Percentiles rank a stretch among this genome's conserved stretches.
These are phyloP conservation scores for Plestiodon gilberti DNA, from an alignment of 2,113 vertebrate species.

Conservation along the genomic window DNA sequence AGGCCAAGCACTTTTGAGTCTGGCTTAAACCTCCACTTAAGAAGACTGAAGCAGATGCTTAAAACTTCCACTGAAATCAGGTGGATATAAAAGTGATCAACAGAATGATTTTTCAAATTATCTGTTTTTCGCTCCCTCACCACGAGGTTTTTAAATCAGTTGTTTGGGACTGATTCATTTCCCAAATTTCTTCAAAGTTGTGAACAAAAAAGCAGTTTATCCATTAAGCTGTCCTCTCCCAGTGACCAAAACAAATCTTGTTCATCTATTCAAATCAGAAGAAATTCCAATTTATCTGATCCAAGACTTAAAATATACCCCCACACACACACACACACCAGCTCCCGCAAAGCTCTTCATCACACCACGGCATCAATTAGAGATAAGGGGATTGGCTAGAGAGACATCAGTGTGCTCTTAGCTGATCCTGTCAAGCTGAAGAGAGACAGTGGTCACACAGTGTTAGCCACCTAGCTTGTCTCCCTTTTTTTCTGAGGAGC, in stretches of 20 bases:
- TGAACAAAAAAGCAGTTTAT: background rate
- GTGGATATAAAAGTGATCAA: background rate
- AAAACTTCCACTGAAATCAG: background rate
- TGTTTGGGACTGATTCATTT: background rate
- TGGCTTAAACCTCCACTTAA: too few relatives aligned
- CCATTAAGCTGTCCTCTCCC: background rate
- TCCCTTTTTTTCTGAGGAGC: background rate
- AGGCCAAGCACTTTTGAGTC: background rate
- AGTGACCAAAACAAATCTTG: background rate
- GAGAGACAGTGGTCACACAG: background rate
- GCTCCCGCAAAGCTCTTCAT: too few relatives aligned
- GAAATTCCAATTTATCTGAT: background rate
- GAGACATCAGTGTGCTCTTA: too few relatives aligned
- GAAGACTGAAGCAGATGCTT: background rate
- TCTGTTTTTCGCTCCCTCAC: background rate
- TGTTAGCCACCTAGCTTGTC: background rate
- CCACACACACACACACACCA: background rate
- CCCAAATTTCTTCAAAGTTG: background rate
- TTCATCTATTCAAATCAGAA: background rate
- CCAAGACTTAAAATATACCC: background rate
- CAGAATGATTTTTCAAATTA: background rate
- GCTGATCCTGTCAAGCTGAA: background rate
- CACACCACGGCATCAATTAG: background rate
- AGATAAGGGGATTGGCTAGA: background rate
- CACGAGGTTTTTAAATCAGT: background rate